Evolutionary conservation across 2,113 vertebrate species (phyloP), one percentile per base, ranked within the genome.

Genomic region (Melanostigma gelatinosum): DNA sequence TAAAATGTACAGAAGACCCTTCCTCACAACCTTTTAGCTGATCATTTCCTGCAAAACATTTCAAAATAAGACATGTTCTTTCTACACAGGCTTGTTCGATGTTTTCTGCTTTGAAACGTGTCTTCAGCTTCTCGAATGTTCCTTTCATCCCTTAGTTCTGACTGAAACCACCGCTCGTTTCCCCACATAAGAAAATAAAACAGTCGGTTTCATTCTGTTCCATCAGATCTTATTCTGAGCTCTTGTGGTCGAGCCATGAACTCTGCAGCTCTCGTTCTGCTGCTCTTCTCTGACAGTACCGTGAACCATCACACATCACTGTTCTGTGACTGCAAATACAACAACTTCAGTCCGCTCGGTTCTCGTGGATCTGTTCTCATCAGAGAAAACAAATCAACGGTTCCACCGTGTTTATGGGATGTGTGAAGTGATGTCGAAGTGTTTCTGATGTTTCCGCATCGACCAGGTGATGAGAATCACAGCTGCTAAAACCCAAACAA

Each of bases 391-490:
- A 9, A 46, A 60, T 72, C 10, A 0, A 20, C 38, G 29, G 50
- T 34, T 48, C n/a, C 13, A 18, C 15, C 34, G 1, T 40, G 20
- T 58, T 44, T 58, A 8, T 4, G 15, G 69, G 13, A 58, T 12
- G 16, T 70, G 58, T 64, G 24, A 40, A 32, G 38, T 62, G 4
- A 15, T 54, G 44, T 18, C 27, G 6, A 32, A 46, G 67, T 48
- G 69, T 60, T 44, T 68, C 38, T 34, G 48, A 18, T 27, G 72
- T 70, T 71, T 36, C 76, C 0, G 32, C 1, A 13, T 71, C 24
- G 36, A 29, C 54, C 75, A 27, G 72, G 72, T 0, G 67, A 68
- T 72, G 62, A 82, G 55, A 71, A 52, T 34, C 74, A 18, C 58
- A 69, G 72, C 75, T 71, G 77, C 22, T 52, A 18, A 44, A 81